Base-by-base conservation (phyloP, 2,888 invertebrate genomes). In the Leptopterna dolabrata region DNA sequence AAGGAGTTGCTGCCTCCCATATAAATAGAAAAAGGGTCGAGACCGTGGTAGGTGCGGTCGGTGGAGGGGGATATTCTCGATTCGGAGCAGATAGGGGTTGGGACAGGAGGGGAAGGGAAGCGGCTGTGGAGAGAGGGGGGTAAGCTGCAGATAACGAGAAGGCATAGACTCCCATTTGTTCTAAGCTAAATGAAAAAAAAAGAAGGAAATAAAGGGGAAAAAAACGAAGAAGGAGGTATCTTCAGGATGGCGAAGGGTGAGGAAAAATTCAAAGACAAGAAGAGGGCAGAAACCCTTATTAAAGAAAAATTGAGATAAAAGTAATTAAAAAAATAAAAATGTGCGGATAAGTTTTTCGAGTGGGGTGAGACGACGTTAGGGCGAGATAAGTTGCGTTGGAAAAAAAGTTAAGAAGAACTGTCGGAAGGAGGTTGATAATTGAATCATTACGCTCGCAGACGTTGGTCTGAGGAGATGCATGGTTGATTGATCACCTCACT, bases 111-210 rank as follows among this genome's bases (percentile, higher is more conserved):
- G 51, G 16, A n/a, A n/a, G n/a, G n/a, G n/a, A n/a, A n/a, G n/a
- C n/a, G n/a, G n/a, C n/a, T n/a, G n/a, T n/a, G 14, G 47, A n/a
- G 51, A 55, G 81, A 2, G 29, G 51, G 55, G 43, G 81, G 81
- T 78, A 78, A 78, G 78, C 78, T 78, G 45, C 45, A 78, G 78
- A 78, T 78, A 78, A 78, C 78, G 78, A 78, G 78, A 78, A 78
- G 41, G 78, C 78, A 45, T 45, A 78, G 78, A 78, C 41, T 78
- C 43, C 24, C 78, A 78, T 78, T 78, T 78, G 78, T 78, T 78
- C 41, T 45, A 78, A 78, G 41, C 78, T 78, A 78, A 73, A 78
- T 43, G 36, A 43, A 45, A 45, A 45, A 78, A 24, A 19, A 36
- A 76, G 41, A 76, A 43, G 24, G 36, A 73, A 73, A 36, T 73